Evolutionary conservation across 2,888 invertebrate genomes (phyloP).

Genomic region (Scaptomyza polygonia): DNA sequence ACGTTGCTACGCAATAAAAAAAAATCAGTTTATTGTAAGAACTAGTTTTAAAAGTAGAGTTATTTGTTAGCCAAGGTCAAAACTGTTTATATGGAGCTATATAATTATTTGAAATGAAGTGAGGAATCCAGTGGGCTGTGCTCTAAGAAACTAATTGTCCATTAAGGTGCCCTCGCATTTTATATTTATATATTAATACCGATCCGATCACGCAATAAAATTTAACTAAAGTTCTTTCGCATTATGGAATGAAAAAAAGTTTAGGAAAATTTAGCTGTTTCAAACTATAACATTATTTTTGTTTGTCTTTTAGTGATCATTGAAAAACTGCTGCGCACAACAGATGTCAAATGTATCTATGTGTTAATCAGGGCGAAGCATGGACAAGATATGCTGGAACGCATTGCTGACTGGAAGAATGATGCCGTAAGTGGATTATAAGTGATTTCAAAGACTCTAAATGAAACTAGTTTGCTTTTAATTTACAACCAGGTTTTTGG

Average conservation of each 20-base stretch:
- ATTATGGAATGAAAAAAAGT: not conserved
- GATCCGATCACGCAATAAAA: too few relatives aligned
- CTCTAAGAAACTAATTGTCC: not conserved
- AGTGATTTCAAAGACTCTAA: not conserved
- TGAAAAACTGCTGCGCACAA: conserved; percentile 87
- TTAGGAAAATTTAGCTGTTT: not conserved
- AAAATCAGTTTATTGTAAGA: not conserved
- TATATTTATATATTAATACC: not conserved
- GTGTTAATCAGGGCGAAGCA: conserved; percentile 86
- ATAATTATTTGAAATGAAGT: not conserved
- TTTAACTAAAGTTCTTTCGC: too few relatives aligned
- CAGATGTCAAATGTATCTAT: conserved; percentile 86
- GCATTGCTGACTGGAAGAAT: conserved; percentile 88
- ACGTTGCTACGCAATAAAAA: not conserved
- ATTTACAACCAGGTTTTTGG: conserved; percentile 31
- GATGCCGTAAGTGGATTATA: conserved; percentile 86
- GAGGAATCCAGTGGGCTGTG: not conserved
- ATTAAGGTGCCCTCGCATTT: not conserved
- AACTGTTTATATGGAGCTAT: not conserved
- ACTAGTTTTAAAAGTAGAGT: not conserved
- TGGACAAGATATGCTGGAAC: conserved; percentile 87
- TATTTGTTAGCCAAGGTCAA: not conserved
- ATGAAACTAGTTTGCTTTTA: not conserved
- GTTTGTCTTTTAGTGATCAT: conserved; percentile 84
- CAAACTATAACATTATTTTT: not conserved